phyloP scores from a whole-genome alignment of 2,888 invertebrate species.

The Halictus quadricinctus region DNA sequence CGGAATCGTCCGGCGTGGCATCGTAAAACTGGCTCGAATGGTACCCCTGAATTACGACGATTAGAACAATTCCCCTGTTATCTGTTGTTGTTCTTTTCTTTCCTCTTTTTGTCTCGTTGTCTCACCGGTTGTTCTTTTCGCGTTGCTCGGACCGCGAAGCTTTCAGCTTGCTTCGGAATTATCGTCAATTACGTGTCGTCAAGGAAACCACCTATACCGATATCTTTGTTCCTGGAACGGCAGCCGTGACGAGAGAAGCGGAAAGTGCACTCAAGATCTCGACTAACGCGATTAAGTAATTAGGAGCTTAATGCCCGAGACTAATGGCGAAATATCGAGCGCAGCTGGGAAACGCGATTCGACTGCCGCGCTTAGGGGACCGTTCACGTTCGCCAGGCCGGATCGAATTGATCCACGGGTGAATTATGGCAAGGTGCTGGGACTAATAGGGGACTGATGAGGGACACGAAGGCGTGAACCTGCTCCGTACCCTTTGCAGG shows the following conservation, averaged over 20 bases:
- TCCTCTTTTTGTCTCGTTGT: background rate
- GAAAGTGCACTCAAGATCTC: conserved; percentile 61
- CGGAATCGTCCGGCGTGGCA: background rate
- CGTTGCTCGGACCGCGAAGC: background rate
- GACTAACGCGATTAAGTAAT: conserved; percentile 67
- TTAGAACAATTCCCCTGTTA: conserved; percentile 45
- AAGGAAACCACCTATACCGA: conserved; percentile 34
- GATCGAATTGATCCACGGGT: background rate
- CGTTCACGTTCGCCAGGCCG: background rate
- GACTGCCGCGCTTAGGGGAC: background rate
- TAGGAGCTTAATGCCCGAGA: conserved; percentile 67
- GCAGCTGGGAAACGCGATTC: conserved; percentile 30
- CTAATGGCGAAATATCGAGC: conserved; percentile 67
- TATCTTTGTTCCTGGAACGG: conserved; percentile 44
- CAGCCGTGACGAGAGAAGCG: conserved; percentile 58
- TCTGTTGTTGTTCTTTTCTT: conserved; percentile 13
- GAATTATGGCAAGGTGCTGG: background rate
- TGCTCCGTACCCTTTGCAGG: conserved; percentile 88
- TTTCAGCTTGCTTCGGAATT: conserved; percentile 38
- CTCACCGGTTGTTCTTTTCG: conserved; percentile 1
- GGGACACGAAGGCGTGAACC: background rate
- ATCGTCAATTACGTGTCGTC: conserved; percentile 45
- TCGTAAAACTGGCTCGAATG: conserved; percentile 30
- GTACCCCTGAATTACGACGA: conserved; percentile 36
- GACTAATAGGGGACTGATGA: background rate